These are phyloP conservation scores for Eupeodes luniger DNA, from an alignment of 2,888 invertebrate genomes.

Conservation along the genomic window DNA sequence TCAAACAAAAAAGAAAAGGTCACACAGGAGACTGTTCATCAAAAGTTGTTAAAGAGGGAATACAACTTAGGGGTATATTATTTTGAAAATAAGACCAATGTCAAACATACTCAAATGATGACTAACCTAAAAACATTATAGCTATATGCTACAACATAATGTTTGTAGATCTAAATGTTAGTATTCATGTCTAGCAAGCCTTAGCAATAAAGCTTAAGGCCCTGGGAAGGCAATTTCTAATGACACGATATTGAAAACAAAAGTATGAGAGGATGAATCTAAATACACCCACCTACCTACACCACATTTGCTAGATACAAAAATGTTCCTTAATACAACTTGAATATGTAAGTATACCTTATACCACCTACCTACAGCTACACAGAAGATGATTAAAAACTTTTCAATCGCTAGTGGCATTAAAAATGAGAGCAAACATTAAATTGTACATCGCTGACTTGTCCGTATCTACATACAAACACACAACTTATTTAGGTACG, in stretches of 20 bases:
- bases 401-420: constrained; percentile 53
- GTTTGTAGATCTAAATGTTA: not conserved
- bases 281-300: no score
- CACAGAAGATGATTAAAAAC: constrained; percentile 28
- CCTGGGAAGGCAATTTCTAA: not conserved
- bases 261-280: not conserved
- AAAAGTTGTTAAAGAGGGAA: no score
- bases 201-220: not conserved
- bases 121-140: not conserved
- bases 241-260: constrained; percentile 18
- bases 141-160: no score
- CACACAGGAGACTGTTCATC: no score
- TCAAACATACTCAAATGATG: not conserved
- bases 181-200: not conserved
- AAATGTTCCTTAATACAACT: not conserved
- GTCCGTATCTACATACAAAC: no score
- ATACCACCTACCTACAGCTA: no score
- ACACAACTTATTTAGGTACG: no score
- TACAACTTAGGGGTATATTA: not conserved
- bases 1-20: not conserved
- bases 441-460: constrained; percentile 12
- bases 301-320: not conserved
- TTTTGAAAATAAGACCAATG: not conserved
- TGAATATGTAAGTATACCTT: not conserved
- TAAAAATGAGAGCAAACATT: constrained; percentile 55